Evolutionary conservation across 30 jellyfish, hydroid and myxozoan species (phyloP).

Genomic region (Hydractinia echinata): DNA sequence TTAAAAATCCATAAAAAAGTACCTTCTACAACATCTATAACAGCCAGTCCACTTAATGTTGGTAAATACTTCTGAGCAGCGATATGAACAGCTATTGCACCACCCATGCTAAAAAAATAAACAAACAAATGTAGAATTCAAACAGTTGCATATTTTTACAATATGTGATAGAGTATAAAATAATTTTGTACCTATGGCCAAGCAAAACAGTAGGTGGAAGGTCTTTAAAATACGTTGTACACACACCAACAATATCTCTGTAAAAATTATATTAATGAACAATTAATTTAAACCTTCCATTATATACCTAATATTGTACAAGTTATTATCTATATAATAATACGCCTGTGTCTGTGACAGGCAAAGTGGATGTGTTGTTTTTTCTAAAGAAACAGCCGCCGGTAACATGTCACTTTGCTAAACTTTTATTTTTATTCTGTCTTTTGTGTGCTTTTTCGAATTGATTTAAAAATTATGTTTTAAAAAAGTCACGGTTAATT

Average conservation of each 20-base stretch:
- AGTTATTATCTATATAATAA: too few relatives aligned
- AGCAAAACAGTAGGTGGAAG: constrained; percentile 65
- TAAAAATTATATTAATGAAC: not conserved
- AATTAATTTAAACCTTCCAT: not conserved
- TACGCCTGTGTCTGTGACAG: too few relatives aligned
- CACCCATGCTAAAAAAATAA: constrained; percentile 83
- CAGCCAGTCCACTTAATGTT: constrained; percentile 72
- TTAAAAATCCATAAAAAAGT: not conserved
- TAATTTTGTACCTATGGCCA: constrained; percentile 76
- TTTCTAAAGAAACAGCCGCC: too few relatives aligned
- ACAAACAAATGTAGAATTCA: too few relatives aligned
- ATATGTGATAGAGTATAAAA: not conserved
- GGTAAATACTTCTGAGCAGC: constrained; percentile 54
- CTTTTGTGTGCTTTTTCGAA: too few relatives aligned
- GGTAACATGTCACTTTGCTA: too few relatives aligned
- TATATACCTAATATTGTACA: too few relatives aligned
- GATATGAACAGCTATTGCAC: constrained; percentile 89
- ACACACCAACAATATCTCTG: constrained; percentile 82
- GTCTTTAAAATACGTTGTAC: constrained; percentile 25
- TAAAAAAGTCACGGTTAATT: too few relatives aligned
- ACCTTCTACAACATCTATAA: constrained; percentile 98
- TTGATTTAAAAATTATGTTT: too few relatives aligned
- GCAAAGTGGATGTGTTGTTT: too few relatives aligned
- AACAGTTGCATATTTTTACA: not conserved
- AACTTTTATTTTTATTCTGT: too few relatives aligned